phyloP scores from a whole-genome alignment of 1,140 invertebrate species.

The Pseudoatta argentina region DNA sequence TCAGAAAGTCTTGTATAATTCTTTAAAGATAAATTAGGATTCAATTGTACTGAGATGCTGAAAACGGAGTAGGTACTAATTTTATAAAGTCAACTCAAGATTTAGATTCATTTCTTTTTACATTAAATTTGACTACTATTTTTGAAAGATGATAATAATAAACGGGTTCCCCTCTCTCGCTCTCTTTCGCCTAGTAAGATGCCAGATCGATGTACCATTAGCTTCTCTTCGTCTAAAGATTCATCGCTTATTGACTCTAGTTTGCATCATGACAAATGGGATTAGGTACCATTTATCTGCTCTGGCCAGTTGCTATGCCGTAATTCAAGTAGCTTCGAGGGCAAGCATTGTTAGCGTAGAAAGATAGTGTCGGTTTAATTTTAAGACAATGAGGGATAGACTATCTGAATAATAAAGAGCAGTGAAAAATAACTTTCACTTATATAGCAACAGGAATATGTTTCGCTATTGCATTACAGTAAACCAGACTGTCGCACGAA shows the following conservation, averaged over 20 bases:
- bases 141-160: slow-evolving; percentile 29
- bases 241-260: slow-evolving; percentile 64
- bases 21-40: neutral
- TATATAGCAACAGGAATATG: neutral
- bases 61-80: neutral
- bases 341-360: slow-evolving; percentile 60
- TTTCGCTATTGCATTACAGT: neutral
- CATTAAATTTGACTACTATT: neutral
- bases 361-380: slow-evolving; percentile 58
- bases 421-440: slow-evolving; percentile 13
- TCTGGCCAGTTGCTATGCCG: slow-evolving; percentile 67
- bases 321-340: slow-evolving; percentile 72
- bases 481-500: neutral
- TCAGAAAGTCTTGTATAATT: neutral
- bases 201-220: slow-evolving; percentile 64
- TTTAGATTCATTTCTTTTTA: slow-evolving; percentile 22
- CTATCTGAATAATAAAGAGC: neutral
- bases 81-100: neutral
- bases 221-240: slow-evolving; percentile 69
- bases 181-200: neutral
- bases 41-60: neutral
- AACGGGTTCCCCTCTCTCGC: neutral
- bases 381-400: slow-evolving; percentile 14
- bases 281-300: slow-evolving; percentile 74
- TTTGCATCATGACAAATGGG: slow-evolving; percentile 67